These are phyloP conservation scores for Cryptosula pallasiana DNA, from an alignment of 2,888 invertebrate species.

Conservation along the genomic window DNA sequence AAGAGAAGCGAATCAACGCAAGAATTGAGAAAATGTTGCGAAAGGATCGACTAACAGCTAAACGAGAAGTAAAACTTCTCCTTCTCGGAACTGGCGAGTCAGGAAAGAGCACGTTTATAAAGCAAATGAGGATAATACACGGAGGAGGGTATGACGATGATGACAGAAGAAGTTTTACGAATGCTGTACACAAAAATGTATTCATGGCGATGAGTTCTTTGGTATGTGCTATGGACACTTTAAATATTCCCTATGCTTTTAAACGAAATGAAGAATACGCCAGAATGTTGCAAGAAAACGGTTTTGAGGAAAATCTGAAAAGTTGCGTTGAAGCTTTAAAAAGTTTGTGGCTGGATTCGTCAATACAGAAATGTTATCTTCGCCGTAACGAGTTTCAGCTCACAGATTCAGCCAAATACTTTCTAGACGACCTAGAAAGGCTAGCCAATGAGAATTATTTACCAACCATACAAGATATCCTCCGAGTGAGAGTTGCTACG, in stretches of 20 bases:
- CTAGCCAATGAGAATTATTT: constrained; percentile 87
- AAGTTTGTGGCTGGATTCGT: constrained; percentile 89
- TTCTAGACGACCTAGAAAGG: constrained; percentile 97
- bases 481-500: constrained; percentile 98
- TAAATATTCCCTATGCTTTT: constrained; percentile 91
- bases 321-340: constrained; percentile 96
- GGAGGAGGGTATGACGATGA: constrained; percentile 98
- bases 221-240: constrained; percentile 98
- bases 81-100: constrained; percentile 98
- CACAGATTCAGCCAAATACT: constrained; percentile 99
- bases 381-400: constrained; percentile 98
- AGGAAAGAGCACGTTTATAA: constrained; percentile 99
- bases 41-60: constrained; percentile 98
- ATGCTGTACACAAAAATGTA: constrained; percentile 99
- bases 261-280: constrained; percentile 92
- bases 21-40: constrained; percentile 99
- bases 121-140: constrained; percentile 99
- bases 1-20: constrained; percentile 99
- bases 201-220: constrained; percentile 99
- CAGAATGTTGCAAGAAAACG: constrained; percentile 88
- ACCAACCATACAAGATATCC: constrained; percentile 98
- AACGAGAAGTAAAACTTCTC: constrained; percentile 88
- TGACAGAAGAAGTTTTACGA: constrained; percentile 95
- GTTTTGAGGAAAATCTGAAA: constrained; percentile 93
- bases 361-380: constrained; percentile 98